Conservation (phyloP, 2,888 invertebrate genomes). For the Chymomyza caudatula region DNA sequence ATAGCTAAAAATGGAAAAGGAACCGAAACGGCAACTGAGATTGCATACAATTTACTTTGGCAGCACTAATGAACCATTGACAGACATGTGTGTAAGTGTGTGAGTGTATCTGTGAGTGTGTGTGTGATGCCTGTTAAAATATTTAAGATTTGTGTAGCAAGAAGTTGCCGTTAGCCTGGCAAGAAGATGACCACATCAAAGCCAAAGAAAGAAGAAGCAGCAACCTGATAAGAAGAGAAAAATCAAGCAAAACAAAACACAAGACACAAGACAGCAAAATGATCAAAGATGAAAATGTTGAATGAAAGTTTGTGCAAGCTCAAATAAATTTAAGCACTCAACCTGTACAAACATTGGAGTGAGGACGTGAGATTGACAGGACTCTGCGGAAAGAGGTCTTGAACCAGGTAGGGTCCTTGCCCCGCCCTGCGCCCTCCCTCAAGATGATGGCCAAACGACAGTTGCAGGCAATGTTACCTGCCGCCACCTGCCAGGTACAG, state of each 20-base stretch:
- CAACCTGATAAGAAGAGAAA: background rate
- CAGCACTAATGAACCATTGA: conserved; percentile 65
- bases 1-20: conserved; percentile 18
- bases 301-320: conserved; percentile 3
- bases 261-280: background rate
- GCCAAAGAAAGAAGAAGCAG: background rate
- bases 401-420: background rate
- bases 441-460: conserved; percentile 45
- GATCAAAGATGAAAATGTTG: background rate
- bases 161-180: background rate
- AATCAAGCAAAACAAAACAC: background rate
- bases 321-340: conserved; percentile 11
- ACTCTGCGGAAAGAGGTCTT: background rate
- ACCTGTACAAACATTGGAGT: background rate
- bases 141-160: conserved; percentile 1
- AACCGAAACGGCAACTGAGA: conserved; percentile 43
- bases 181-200: conserved; percentile 6
- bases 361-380: background rate
- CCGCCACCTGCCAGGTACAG: conserved; percentile 42
- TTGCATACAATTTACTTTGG: conserved; percentile 68
- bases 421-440: conserved; percentile 14
- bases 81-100: conserved; percentile 22
- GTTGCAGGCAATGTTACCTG: conserved; percentile 6
- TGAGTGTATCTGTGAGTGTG: conserved; percentile 17
- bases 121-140: background rate